Conservation (phyloP, 2,113 vertebrate genomes). For the Festucalex cinctus region DNA sequence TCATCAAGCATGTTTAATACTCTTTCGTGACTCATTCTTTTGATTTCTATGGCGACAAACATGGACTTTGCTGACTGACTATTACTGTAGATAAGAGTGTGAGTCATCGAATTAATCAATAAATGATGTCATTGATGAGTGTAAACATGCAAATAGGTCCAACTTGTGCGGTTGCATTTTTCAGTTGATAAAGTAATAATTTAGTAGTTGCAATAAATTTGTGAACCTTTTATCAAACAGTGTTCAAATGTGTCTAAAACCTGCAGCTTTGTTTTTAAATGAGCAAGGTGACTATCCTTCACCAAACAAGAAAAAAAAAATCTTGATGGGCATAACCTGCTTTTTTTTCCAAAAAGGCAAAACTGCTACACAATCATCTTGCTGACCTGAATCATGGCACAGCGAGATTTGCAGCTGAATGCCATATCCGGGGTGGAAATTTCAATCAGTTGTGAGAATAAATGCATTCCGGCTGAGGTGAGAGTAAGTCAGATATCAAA, state of each 20-base stretch:
- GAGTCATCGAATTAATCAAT: conserved; percentile 2
- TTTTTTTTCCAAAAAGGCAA: conserved; percentile 22
- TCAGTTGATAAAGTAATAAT: conserved; percentile 37
- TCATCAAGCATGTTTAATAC: neutral
- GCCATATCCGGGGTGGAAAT: conserved; percentile 41
- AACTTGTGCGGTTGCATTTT: conserved; percentile 47
- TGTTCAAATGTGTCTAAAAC: neutral
- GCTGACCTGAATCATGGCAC: conserved; percentile 23
- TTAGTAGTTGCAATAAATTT: conserved; percentile 43
- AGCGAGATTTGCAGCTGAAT: conserved; percentile 30
- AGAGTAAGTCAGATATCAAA: conserved; percentile 61
- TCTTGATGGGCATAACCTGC: conserved; percentile 10
- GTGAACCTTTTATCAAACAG: conserved; percentile 20
- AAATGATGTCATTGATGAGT: conserved; percentile 1
- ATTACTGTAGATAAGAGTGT: conserved; percentile 9
- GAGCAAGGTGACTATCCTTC: neutral
- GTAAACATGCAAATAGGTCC: conserved; percentile 35
- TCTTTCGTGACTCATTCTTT: neutral
- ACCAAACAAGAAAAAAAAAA: neutral
- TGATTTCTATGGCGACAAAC: neutral
- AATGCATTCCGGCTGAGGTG: conserved; percentile 36
- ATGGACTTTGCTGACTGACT: conserved; percentile 4
- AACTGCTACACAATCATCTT: conserved; percentile 28
- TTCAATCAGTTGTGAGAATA: conserved; percentile 53
- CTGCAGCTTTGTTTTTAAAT: neutral